A percentile compares a stretch with the other conserved stretches of the same genome.
phyloP scores from a whole-genome alignment of 2,888 invertebrate genomes.

The Chymomyza caudatula region DNA sequence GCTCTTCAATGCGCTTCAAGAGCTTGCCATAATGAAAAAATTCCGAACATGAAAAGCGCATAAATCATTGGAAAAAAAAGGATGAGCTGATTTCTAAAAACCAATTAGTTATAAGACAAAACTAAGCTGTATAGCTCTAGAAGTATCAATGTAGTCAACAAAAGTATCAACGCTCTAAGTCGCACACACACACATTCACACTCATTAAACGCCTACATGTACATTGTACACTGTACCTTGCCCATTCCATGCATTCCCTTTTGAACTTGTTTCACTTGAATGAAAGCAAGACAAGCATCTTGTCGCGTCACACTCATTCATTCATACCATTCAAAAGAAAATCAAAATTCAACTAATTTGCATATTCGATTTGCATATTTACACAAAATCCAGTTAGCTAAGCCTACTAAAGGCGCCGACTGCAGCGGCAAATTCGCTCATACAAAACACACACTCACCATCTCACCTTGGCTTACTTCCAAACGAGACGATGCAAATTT shows the following conservation, averaged over 20 bases:
- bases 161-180: neutral
- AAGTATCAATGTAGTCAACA: neutral
- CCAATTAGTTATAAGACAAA: neutral
- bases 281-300: constrained; percentile 39
- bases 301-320: constrained; percentile 15
- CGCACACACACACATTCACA: constrained; percentile 1
- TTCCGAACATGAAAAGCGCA: constrained; percentile 13
- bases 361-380: constrained; percentile 70
- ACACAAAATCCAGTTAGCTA: constrained; percentile 48
- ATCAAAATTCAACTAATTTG: constrained; percentile 69
- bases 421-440: neutral
- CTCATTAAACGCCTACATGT: constrained; percentile 1
- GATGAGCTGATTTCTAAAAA: neutral
- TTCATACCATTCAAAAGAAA: constrained; percentile 51
- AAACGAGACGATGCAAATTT: constrained; percentile 46
- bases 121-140: neutral
- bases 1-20: neutral
- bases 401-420: constrained; percentile 27
- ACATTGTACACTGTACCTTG: constrained; percentile 1
- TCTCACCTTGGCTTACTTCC: neutral
- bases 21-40: neutral
- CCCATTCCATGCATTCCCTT: neutral
- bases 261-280: constrained; percentile 40
- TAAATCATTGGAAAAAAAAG: constrained; percentile 6
- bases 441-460: neutral